Conservation (phyloP, 2,888 invertebrate genomes). For the Branchinecta sandiegonensis region DNA sequence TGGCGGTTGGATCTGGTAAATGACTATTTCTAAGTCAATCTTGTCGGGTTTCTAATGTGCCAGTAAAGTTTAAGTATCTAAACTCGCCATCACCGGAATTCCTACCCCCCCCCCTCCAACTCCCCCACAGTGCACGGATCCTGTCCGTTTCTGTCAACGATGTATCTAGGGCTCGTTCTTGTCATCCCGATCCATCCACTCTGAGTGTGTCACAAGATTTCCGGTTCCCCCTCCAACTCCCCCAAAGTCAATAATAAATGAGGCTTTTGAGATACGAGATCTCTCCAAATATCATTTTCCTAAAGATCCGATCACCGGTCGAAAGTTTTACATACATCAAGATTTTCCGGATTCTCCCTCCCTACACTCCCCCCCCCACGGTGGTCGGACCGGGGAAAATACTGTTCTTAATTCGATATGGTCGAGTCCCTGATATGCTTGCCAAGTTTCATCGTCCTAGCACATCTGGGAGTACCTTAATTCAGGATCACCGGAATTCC, state of each 20-base stretch:
- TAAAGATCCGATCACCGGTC: background rate
- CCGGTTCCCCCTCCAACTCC: conserved; percentile 11
- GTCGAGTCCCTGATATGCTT: conserved; percentile 11
- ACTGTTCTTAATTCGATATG: background rate
- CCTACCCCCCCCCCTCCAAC: no score
- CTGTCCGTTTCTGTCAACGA: no score
- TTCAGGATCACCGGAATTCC: no score
- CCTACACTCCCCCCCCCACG: background rate
- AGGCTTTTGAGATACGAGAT: background rate
- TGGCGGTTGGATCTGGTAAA: no score
- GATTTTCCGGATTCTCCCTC: background rate
- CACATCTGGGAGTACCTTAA: background rate
- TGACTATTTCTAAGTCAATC: no score
- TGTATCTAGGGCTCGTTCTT: no score
- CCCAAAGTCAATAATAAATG: background rate
- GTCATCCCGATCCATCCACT: background rate
- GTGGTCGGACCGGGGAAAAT: background rate
- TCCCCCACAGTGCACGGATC: no score
- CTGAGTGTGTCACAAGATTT: background rate
- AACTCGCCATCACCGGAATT: no score
- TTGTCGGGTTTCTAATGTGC: no score
- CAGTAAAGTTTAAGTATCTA: no score
- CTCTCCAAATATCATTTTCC: background rate
- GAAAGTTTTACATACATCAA: background rate
- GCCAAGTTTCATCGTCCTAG: background rate